A percentile compares a stretch with the other conserved stretches of the same genome.
phyloP scores from a whole-genome alignment of 2,113 vertebrate genomes.

The Macroglossus sobrinus region DNA sequence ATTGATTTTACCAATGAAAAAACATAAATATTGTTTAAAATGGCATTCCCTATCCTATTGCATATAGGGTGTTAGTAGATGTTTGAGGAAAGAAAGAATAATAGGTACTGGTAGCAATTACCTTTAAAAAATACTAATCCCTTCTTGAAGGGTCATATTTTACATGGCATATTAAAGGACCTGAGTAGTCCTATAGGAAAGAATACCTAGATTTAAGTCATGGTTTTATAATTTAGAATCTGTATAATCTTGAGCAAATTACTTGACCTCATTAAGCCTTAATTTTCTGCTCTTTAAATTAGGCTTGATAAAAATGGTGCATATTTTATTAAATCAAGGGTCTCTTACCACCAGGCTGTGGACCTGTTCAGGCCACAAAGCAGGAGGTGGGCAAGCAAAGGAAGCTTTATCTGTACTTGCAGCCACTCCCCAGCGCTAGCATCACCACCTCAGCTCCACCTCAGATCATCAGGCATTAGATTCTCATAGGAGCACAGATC shows the following conservation, averaged over 20 bases:
- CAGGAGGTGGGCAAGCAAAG: too few relatives aligned
- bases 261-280: not conserved
- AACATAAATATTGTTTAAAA: not conserved
- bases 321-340: not conserved
- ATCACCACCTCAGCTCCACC: too few relatives aligned
- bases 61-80: not conserved
- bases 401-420: too few relatives aligned
- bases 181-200: not conserved
- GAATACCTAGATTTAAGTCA: not conserved
- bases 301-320: not conserved
- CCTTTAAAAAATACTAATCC: slow-evolving; percentile 26
- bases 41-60: not conserved
- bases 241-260: not conserved
- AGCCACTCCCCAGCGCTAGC: too few relatives aligned
- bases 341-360: too few relatives aligned
- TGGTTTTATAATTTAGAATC: not conserved
- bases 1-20: not conserved
- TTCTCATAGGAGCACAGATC: too few relatives aligned
- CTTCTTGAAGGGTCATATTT: not conserved
- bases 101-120: not conserved
- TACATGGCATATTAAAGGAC: not conserved
- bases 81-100: not conserved
- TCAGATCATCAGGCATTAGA: too few relatives aligned
- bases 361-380: too few relatives aligned
- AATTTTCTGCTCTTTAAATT: not conserved